Conservation (phyloP, 2,797 vertebrate species). For the Xenentodon cancila region DNA sequence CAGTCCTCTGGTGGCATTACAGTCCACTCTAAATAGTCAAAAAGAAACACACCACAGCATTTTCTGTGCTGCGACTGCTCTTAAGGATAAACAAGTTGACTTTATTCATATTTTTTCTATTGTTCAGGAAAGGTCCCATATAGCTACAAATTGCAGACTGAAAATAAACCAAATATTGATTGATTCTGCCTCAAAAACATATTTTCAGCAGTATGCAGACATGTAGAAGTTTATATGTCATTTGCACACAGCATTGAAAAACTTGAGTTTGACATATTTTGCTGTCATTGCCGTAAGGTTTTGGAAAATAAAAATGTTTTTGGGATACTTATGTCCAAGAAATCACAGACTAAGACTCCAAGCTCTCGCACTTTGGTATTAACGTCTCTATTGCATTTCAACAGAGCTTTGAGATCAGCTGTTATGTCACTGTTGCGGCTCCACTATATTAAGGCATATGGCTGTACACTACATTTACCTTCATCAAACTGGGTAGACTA, state of each 20-base stretch:
- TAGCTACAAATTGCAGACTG: constrained; percentile 23
- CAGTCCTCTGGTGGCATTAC: constrained; percentile 24
- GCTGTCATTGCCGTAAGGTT: neutral
- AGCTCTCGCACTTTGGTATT: too few relatives aligned
- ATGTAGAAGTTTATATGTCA: constrained; percentile 8
- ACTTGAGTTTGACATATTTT: neutral
- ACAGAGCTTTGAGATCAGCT: too few relatives aligned
- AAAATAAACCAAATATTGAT: constrained; percentile 21
- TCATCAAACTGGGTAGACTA: too few relatives aligned
- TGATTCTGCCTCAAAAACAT: constrained; percentile 5
- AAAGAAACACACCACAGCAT: neutral
- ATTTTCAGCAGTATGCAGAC: neutral
- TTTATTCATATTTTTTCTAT: constrained; percentile 20
- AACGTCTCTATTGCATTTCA: too few relatives aligned
- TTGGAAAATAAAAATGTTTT: too few relatives aligned
- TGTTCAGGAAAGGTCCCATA: neutral
- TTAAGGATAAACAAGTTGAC: constrained; percentile 2
- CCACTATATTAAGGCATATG: too few relatives aligned
- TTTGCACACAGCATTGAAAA: constrained; percentile 4
- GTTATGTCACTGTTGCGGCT: too few relatives aligned
- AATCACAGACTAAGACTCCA: too few relatives aligned
- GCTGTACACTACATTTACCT: too few relatives aligned
- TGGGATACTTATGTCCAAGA: too few relatives aligned
- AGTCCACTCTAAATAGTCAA: constrained; percentile 29
- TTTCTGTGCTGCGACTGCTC: constrained; percentile 15